Percentiles rank a stretch among this genome's conserved stretches.
These are phyloP conservation scores for Dipodomys stephensi DNA, from an alignment of 2,113 vertebrate genomes.

Conservation along the genomic window DNA sequence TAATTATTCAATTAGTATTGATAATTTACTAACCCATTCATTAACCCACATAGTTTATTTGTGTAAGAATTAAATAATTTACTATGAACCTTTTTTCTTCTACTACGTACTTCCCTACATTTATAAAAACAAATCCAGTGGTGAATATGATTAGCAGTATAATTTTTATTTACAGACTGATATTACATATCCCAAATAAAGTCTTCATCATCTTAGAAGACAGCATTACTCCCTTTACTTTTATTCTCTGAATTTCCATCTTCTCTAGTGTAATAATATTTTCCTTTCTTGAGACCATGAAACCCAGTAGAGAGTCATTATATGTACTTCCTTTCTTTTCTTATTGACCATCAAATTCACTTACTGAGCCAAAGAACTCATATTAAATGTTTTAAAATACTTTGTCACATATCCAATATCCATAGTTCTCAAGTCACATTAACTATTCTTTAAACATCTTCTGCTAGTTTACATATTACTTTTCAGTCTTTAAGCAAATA, in stretches of 20 bases:
- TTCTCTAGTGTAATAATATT: not conserved
- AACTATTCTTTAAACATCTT: not conserved
- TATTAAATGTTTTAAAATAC: slow-evolving; percentile 2
- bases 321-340: not conserved
- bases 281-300: not conserved
- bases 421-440: not conserved
- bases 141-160: not conserved
- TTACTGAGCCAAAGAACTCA: slow-evolving; percentile 3
- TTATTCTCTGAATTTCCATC: not conserved
- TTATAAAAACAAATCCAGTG: not conserved
- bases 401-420: not conserved
- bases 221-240: not conserved
- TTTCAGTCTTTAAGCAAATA: slow-evolving; percentile 45
- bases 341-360: not conserved
- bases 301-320: not conserved
- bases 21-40: not conserved
- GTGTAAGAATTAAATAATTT: not conserved
- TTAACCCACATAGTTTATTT: not conserved
- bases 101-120: not conserved
- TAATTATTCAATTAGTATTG: not conserved
- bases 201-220: not conserved
- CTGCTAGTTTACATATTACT: not conserved
- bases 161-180: not conserved
- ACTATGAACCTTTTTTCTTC: not conserved
- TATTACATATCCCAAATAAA: not conserved